Evolutionary conservation across 2,888 invertebrate species (phyloP).

Genomic region (Thecocarcelia acutangulata): DNA sequence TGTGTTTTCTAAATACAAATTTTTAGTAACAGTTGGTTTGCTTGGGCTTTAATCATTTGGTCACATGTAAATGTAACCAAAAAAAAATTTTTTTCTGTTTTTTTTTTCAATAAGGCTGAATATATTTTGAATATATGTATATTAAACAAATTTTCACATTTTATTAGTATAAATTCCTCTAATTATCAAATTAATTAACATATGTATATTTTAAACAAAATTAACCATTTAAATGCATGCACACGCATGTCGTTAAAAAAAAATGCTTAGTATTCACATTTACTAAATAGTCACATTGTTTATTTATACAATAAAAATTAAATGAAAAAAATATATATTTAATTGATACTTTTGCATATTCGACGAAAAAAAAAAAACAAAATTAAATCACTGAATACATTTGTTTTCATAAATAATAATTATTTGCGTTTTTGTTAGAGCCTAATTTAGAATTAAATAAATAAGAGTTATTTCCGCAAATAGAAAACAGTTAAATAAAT

Average conservation of each 20-base stretch:
- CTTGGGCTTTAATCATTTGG: too few species aligned
- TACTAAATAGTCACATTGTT: background rate
- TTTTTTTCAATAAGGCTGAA: too few species aligned
- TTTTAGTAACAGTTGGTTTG: too few species aligned
- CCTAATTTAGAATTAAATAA: slow-evolving; percentile 31
- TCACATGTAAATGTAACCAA: too few species aligned
- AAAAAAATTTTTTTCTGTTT: too few species aligned
- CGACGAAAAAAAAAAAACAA: background rate
- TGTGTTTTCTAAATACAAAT: too few species aligned
- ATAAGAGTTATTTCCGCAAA: background rate
- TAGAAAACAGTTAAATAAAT: slow-evolving; percentile 14
- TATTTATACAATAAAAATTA: slow-evolving; percentile 8
- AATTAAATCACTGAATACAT: slow-evolving; percentile 16
- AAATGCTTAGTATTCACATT: background rate
- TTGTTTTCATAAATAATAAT: slow-evolving; percentile 1
- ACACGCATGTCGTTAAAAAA: background rate
- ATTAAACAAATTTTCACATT: background rate
- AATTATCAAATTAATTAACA: slow-evolving; percentile 13
- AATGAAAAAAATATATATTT: background rate
- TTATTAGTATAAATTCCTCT: background rate
- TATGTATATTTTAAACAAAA: background rate
- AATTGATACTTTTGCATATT: slow-evolving; percentile 1
- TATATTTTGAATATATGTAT: too few species aligned
- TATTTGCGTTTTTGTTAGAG: slow-evolving; percentile 1
- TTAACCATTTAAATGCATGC: background rate